Conservation (phyloP, 2,888 invertebrate genomes). For the Gymnosoma rotundatum region DNA sequence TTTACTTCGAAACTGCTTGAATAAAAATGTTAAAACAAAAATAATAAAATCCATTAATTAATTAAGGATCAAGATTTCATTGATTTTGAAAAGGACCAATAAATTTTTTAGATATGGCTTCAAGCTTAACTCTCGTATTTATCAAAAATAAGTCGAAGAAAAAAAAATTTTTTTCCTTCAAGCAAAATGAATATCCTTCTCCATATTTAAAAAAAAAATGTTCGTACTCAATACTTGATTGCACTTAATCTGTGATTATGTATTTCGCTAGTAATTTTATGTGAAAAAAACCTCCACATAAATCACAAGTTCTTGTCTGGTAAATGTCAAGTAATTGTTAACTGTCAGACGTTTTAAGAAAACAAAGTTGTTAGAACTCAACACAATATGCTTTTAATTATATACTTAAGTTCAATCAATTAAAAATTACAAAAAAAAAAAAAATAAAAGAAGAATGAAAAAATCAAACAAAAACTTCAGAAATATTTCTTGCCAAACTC, state of each 20-base stretch:
- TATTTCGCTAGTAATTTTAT: background rate
- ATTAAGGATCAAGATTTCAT: no score
- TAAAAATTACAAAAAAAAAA: slow-evolving; percentile 14
- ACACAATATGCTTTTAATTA: slow-evolving; percentile 47
- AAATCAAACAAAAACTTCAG: background rate
- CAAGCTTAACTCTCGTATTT: no score
- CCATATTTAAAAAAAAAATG: no score
- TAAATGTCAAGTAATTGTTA: slow-evolving; percentile 40
- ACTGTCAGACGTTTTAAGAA: slow-evolving; percentile 17
- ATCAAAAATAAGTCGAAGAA: no score
- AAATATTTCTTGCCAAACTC: background rate
- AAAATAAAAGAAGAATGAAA: background rate
- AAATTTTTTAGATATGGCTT: no score
- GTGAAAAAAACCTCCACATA: background rate
- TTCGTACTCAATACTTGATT: no score
- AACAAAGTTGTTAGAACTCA: slow-evolving; percentile 53
- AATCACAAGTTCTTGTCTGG: slow-evolving; percentile 14
- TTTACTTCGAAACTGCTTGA: no score
- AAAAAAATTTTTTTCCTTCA: no score
- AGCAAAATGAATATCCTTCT: no score
- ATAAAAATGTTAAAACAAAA: no score
- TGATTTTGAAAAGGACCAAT: no score
- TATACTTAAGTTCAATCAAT: slow-evolving; percentile 39
- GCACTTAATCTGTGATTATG: background rate
- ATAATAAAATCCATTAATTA: no score